phyloP scores from a whole-genome alignment of 2,888 invertebrate species.

The Lingula anatina region DNA sequence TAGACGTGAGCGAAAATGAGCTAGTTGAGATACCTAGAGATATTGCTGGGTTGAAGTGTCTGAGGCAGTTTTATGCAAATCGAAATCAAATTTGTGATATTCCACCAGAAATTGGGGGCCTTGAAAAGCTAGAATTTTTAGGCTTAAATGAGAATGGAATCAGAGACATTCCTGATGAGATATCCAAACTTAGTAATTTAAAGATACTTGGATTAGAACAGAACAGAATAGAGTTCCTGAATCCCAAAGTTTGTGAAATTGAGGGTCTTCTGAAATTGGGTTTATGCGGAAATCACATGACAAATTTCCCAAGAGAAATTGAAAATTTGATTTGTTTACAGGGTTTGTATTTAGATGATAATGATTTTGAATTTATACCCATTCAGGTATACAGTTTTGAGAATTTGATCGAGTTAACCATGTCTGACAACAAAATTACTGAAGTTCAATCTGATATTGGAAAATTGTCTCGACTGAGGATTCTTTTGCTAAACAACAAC shows the following conservation, averaged over 20 bases:
- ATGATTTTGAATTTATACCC: slow-evolving; percentile 44
- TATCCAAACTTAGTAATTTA: slow-evolving; percentile 27
- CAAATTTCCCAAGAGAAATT: slow-evolving; percentile 37
- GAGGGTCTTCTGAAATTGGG: slow-evolving; percentile 31
- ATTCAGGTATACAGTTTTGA: slow-evolving; percentile 39
- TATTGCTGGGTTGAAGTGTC: slow-evolving; percentile 18
- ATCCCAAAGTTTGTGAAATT: slow-evolving; percentile 35
- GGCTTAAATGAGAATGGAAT: slow-evolving; percentile 36
- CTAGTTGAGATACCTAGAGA: slow-evolving; percentile 27
- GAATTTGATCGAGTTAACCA: slow-evolving; percentile 30
- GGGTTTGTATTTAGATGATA: slow-evolving; percentile 38
- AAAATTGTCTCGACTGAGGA: slow-evolving; percentile 25
- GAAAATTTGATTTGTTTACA: slow-evolving; percentile 33
- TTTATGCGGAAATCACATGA: slow-evolving; percentile 40
- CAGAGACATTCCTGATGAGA: slow-evolving; percentile 25
- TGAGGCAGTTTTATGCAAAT: slow-evolving; percentile 28
- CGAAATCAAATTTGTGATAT: slow-evolving; percentile 28
- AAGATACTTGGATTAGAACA: slow-evolving; percentile 35
- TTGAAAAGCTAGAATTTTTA: slow-evolving; percentile 23
- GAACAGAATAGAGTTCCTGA: slow-evolving; percentile 34
- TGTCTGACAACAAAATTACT: slow-evolving; percentile 37
- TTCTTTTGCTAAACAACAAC: slow-evolving; percentile 40
- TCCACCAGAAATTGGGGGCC: slow-evolving; percentile 27
- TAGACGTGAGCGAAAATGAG: slow-evolving; percentile 39
- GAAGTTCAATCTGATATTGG: slow-evolving; percentile 30